phyloP scores from a whole-genome alignment of 2,113 vertebrate genomes.

The Cyanocitta stelleri region DNA sequence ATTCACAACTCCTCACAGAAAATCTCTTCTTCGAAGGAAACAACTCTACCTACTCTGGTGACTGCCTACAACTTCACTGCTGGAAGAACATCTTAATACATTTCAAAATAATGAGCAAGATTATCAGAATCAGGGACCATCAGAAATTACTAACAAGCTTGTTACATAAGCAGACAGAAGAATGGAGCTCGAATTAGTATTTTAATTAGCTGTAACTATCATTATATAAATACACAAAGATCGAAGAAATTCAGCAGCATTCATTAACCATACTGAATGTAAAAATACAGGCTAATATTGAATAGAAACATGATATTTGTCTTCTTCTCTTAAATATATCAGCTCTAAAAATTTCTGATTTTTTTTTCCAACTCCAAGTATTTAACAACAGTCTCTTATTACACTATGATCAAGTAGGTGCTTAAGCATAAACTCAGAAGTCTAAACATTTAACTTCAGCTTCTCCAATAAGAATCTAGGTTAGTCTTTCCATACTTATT shows the following conservation, averaged over 20 bases:
- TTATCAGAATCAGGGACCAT: neutral
- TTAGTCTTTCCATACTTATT: neutral
- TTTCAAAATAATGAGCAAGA: neutral
- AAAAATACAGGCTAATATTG: neutral
- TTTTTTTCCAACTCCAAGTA: neutral
- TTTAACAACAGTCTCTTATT: neutral
- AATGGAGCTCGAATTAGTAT: neutral
- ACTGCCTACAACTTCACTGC: neutral
- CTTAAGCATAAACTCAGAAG: neutral
- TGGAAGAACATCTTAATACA: neutral
- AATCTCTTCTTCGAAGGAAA: neutral
- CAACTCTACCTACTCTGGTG: neutral
- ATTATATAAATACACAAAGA: neutral
- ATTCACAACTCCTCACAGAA: neutral
- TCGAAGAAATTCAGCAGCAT: neutral
- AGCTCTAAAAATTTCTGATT: neutral
- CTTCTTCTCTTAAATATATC: neutral
- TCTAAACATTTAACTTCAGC: neutral
- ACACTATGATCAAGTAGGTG: neutral
- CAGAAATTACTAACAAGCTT: neutral
- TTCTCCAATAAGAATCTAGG: neutral
- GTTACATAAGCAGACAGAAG: neutral
- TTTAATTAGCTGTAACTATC: neutral
- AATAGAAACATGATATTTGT: neutral
- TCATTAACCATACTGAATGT: fast-evolving